These are phyloP conservation scores for Drosophila maculinotata DNA, from an alignment of 2,888 invertebrate genomes.

Conservation along the genomic window DNA sequence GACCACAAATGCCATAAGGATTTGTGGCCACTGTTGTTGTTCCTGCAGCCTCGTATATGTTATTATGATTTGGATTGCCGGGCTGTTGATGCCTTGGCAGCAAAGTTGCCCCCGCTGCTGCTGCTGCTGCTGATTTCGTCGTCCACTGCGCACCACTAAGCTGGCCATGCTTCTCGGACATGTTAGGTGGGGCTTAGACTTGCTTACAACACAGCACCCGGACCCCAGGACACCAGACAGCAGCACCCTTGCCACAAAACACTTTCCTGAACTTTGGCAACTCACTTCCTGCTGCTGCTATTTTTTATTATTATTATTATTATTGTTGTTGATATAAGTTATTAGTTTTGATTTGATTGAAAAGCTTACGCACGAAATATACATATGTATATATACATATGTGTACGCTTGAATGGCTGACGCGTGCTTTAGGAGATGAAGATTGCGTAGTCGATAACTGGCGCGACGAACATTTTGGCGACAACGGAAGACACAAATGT, in stretches of 20 bases:
- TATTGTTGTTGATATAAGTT: slow-evolving; percentile 27
- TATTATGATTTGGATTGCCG: slow-evolving; percentile 34
- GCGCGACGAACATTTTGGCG: slow-evolving; percentile 74
- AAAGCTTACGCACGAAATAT: slow-evolving; percentile 49
- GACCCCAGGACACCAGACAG: slow-evolving; percentile 26
- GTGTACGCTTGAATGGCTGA: too few relatives aligned
- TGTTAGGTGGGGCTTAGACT: slow-evolving; percentile 64
- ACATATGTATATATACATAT: slow-evolving; percentile 10
- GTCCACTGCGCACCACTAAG: slow-evolving; percentile 82
- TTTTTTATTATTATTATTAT: slow-evolving; percentile 33
- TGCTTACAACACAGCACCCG: slow-evolving; percentile 20
- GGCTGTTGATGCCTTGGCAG: slow-evolving; percentile 48
- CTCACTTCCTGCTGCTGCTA: slow-evolving; percentile 26
- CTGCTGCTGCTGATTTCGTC: slow-evolving; percentile 76
- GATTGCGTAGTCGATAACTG: slow-evolving; percentile 80
- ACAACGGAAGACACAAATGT: slow-evolving; percentile 72
- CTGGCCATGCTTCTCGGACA: slow-evolving; percentile 84
- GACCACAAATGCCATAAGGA: slow-evolving; percentile 59
- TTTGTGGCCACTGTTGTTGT: slow-evolving; percentile 33
- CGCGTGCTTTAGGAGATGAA: slow-evolving; percentile 77
- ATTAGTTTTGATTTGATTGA: slow-evolving; percentile 29
- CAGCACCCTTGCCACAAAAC: slow-evolving; percentile 39
- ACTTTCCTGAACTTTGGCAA: slow-evolving; percentile 30
- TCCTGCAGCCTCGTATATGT: slow-evolving; percentile 41
- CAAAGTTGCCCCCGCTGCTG: slow-evolving; percentile 39